Evolutionary conservation across 2,888 invertebrate species (phyloP), one percentile per base, ranked within the genome.

Genomic region (Sarcophaga subvicina): DNA sequence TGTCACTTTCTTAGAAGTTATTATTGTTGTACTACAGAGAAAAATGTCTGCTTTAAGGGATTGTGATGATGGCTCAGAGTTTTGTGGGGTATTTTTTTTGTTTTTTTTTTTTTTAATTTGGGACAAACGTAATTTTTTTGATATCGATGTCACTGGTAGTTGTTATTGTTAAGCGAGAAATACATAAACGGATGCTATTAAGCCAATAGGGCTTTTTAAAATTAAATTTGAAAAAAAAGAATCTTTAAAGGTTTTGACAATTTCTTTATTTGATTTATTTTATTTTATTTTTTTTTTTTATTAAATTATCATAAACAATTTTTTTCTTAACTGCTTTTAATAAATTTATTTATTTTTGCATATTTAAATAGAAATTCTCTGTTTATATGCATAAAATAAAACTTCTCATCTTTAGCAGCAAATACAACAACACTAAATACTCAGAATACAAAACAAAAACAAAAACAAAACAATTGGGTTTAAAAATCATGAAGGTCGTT

Each of bases 401-500:
- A 5, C 17, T 69, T 60, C 12, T 27, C 37, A 37, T 17, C 3
- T 14, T 49, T 67, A 8, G 22, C 22, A 62, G 62, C 62, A 20
- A 20, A 62, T 63, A 66, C 25, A 71, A 25, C 14, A 6, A 69
- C 63, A 66, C 4, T n/a, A 47, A 37, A 64, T 4, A 60, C 17
- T 37, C 62, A 25, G 37, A 25, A 78, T 72, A 71, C 63, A 78
- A 80, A 45, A 76, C 77, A 72, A 83, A 77, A 80, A 83, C 75
- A 71, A 25, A 60, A 49, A 82, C 77, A 85, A 80, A 73, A 45
- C 77, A 83, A 67, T 89, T 90, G 90, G 90, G 37, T 90, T 90
- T 88, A 90, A 91, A 92, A 91, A 90, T 91, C 90, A 91, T 91
- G 92, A 92, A 92, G 92, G 92, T 92, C 92, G 92, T 92, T 92